Evolutionary conservation across 2,888 invertebrate species (phyloP), one percentile per base, ranked within the genome.

Genomic region (Sycophila texana): DNA sequence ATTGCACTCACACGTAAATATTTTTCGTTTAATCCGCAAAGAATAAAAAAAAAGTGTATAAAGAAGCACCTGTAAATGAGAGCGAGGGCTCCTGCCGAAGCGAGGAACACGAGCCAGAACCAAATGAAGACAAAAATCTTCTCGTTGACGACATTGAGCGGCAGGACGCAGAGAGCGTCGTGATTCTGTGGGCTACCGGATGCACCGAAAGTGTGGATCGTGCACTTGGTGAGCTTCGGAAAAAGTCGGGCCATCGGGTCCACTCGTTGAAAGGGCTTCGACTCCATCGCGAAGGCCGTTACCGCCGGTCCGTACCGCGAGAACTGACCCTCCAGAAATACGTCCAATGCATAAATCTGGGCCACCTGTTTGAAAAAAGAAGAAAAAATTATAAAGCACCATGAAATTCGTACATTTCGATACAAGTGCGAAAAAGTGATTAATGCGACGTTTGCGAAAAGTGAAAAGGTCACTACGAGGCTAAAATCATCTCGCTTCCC

Each of bases 31-130:
- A 7, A 10, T 10, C 0, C 10, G 1, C 39, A 10, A 1, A 39
- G 39, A 39, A 39, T 10, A 10, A 10, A 10, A 10, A 39, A 26
- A 26, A 3, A 2, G 26, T 26, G 39, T 39, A 39, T 10, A 10
- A 39, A 39, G 39, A 1, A 39, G 39, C 82, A 87, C 79, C 96
- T 93, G 89, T 95, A 96, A 0, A 95, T 83, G 5, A 96, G 88
- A 67, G 94, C 93, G 5, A 94, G 82, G 5, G 92, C 91, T 0
- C 95, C 93, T 20, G 95, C 84, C 4, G 93, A 86, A 0, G 94
- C 94, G 88, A 98, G 94, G 87, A 97, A 94, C 88, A 97, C 95
- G 93, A 98, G 97, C 97, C 97, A 98, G 92, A 98, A 98, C 97
- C 97, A 98, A 87, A 98, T 94, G 91, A 97, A 97, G 85, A 96